A percentile compares a stretch with the other conserved stretches of the same genome.
phyloP scores from a whole-genome alignment of 1,140 invertebrate species.

The Rhopalosiphum padi region DNA sequence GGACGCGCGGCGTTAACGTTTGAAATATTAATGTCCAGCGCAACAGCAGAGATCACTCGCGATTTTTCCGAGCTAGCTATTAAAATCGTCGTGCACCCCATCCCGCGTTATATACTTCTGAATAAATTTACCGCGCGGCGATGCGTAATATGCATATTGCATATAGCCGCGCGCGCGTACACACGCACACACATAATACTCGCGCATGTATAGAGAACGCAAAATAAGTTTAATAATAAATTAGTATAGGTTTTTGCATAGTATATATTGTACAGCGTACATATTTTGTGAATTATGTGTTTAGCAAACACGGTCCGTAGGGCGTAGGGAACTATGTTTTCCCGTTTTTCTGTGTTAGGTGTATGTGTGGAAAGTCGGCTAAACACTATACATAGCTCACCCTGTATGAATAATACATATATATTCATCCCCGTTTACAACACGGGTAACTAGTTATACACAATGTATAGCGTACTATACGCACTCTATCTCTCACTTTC shows the following conservation, averaged over 20 bases:
- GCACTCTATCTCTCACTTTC: neutral
- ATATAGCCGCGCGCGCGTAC: neutral
- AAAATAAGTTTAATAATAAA: conserved; percentile 24
- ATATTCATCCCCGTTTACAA: neutral
- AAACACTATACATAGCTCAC: neutral
- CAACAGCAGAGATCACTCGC: neutral
- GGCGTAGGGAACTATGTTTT: neutral
- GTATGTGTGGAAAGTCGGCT: neutral
- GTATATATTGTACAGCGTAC: neutral
- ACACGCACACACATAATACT: neutral
- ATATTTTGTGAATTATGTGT: neutral
- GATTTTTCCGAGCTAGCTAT: neutral
- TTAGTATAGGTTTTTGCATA: neutral
- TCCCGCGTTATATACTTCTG: neutral
- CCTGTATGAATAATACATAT: conserved; percentile 1
- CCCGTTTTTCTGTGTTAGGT: neutral
- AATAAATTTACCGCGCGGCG: neutral
- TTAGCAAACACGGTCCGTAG: neutral
- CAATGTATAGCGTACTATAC: neutral
- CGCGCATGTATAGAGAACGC: neutral
- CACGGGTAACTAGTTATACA: neutral
- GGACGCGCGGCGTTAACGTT: neutral
- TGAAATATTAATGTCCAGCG: neutral
- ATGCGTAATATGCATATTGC: conserved; percentile 1
- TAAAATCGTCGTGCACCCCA: neutral